Percentiles rank a stretch among this genome's conserved stretches.
phyloP scores from a whole-genome alignment of 2,113 vertebrate species.

The Urocitellus parryii region DNA sequence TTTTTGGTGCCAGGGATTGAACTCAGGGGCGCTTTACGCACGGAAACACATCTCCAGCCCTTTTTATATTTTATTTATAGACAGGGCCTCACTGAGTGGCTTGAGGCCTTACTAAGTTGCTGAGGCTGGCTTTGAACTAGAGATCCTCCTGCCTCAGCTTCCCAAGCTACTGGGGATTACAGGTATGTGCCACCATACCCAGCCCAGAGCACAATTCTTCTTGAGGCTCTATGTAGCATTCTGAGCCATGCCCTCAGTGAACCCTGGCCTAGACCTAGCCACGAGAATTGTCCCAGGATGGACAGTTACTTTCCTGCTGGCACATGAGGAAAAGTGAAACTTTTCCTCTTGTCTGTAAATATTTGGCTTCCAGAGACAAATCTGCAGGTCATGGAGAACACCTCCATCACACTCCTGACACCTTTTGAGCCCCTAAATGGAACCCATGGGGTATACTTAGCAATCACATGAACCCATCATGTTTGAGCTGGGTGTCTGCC shows the following conservation, averaged over 20 bases:
- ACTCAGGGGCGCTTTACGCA: too few relatives aligned
- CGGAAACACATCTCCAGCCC: too few relatives aligned
- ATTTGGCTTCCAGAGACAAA: not conserved
- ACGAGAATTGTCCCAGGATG: fast-evolving
- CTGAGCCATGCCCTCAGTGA: not conserved
- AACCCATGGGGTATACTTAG: not conserved
- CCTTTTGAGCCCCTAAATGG: not conserved
- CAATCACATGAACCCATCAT: fast-evolving
- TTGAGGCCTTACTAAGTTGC: too few relatives aligned
- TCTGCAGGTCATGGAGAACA: not conserved
- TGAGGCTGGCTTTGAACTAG: too few relatives aligned
- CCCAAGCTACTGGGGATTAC: too few relatives aligned
- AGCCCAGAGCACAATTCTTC: not conserved
- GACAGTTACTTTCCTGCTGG: not conserved
- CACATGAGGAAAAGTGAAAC: not conserved
- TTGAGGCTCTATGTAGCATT: not conserved
- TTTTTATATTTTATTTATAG: too few relatives aligned
- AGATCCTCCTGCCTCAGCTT: too few relatives aligned
- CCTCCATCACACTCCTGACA: not conserved
- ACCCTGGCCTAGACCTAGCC: not conserved
- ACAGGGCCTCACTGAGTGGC: too few relatives aligned
- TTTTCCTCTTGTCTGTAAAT: not conserved
- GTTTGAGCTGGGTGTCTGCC: not conserved
- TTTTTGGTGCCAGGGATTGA: too few relatives aligned
- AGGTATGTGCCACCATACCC: too few relatives aligned